Evolutionary conservation across 1,140 invertebrate genomes (phyloP), one percentile per base, ranked within the genome.

Genomic region (Geopemphigus sp.): DNA sequence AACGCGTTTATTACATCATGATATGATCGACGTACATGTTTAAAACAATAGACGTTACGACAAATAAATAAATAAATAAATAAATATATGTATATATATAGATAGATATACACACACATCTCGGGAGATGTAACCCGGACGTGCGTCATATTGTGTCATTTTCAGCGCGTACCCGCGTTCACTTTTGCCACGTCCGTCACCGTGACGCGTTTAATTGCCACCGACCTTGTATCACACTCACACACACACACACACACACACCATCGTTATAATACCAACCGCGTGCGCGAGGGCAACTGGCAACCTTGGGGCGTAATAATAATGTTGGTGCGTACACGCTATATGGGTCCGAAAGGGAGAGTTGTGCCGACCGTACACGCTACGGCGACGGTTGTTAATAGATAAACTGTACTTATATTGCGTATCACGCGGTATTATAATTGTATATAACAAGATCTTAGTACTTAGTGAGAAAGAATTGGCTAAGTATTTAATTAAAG

Each of bases 171-270:
- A n/a, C 39, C 17, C 61, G 54, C 70, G 50, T 39, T 56, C 29
- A 74, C 50, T 57, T 56, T 74, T 74, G 72, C 26, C 29, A 54
- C 53, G 26, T 56, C 26, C 17, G n/a, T 17, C 32, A 26, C 68
- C 54, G 54, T 74, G 72, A 74, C 72, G 72, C 72, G 72, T 74
- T 73, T 56, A 56, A 74, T 74, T 74, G 50, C 54, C 72, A 74
- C 22, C 29, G 53, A 74, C 72, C 72, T 74, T 74, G 72, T 19
- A 19, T 19, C 19, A 22, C 17, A 22, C 54, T 17, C n/a, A 32
- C 32, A 22, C 64, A 24, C 12, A 15, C 22, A 17, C 32, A 66
- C 39, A 68, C 19, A n/a, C 32, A 29, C 59, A 29, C 26, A 15
- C 11, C 11, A 14, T 53, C 15, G 11, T 53, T 53, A 53, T 11